Evolutionary conservation across 2,888 invertebrate species (phyloP).

Genomic region (Brenthis hecate): DNA sequence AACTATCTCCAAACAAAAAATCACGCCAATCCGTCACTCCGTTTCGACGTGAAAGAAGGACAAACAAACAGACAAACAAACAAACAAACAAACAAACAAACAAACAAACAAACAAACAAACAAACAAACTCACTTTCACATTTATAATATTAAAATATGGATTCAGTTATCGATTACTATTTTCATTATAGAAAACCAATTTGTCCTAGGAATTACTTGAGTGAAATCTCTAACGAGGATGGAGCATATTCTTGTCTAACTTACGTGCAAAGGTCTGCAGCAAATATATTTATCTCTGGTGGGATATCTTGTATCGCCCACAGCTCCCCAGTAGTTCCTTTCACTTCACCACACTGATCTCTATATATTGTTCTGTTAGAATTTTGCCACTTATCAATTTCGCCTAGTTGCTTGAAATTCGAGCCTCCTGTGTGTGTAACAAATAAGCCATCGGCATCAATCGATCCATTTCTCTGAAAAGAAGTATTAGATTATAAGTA

Average conservation of each 20-base stretch:
- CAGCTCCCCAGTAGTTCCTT: slow-evolving; percentile 91
- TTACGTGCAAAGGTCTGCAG: slow-evolving; percentile 90
- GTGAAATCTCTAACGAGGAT: no score
- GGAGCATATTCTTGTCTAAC: slow-evolving; percentile 46
- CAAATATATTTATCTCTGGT: slow-evolving; percentile 84
- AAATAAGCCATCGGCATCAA: slow-evolving; percentile 88
- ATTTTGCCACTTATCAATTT: slow-evolving; percentile 87
- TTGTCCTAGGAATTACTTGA: no score
- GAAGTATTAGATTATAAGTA: background rate
- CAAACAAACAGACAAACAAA: no score
- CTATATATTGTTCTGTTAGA: slow-evolving; percentile 80
- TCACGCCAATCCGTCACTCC: no score
- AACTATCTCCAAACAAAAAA: no score
- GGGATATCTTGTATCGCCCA: slow-evolving; percentile 86
- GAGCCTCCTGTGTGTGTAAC: slow-evolving; percentile 88
- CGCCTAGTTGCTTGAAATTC: slow-evolving; percentile 85
- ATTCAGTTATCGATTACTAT: no score
- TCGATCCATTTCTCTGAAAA: slow-evolving; percentile 87
- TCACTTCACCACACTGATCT: slow-evolving; percentile 84
- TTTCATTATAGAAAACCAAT: no score
- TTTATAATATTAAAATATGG: no score
- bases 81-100: no score
- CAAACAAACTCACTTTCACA: no score
- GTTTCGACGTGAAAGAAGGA: no score
- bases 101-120: no score